Conservation (phyloP, 2,113 vertebrate species). For the Chaetodon auriga region DNA sequence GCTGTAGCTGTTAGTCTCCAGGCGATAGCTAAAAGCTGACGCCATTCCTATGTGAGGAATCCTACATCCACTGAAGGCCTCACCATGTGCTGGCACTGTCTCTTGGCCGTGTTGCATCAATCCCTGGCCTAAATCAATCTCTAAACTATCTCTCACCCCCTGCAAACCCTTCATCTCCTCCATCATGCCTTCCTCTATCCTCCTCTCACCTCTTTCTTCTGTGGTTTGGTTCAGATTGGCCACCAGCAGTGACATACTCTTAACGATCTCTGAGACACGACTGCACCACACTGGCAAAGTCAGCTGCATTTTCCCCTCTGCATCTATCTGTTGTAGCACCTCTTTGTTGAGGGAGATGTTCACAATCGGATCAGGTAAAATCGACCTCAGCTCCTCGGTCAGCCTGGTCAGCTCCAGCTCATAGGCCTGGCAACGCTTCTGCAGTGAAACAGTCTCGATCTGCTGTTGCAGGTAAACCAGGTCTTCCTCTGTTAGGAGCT, state of each 20-base stretch:
- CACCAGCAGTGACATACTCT: constrained; percentile 86
- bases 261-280: constrained; percentile 89
- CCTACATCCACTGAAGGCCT: constrained; percentile 50
- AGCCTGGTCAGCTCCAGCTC: constrained; percentile 89
- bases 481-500: constrained; percentile 92
- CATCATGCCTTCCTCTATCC: constrained; percentile 43
- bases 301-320: constrained; percentile 63
- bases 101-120: constrained; percentile 1
- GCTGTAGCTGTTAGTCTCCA: constrained; percentile 64
- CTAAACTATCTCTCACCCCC: constrained; percentile 29
- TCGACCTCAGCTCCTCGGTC: constrained; percentile 86
- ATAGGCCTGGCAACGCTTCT: constrained; percentile 88
- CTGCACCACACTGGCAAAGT: constrained; percentile 88
- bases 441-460: constrained; percentile 88
- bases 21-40: constrained; percentile 76
- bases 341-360: constrained; percentile 89
- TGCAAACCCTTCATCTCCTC: constrained; percentile 48
- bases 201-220: constrained; percentile 29
- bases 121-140: constrained; percentile 9
- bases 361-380: constrained; percentile 89
- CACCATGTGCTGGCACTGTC: background rate
- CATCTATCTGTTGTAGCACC: constrained; percentile 76
- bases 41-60: constrained; percentile 80
- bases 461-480: constrained; percentile 89
- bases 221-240: constrained; percentile 63